Conservation (phyloP, 2,797 vertebrate species). For the Pristis pectinata region DNA sequence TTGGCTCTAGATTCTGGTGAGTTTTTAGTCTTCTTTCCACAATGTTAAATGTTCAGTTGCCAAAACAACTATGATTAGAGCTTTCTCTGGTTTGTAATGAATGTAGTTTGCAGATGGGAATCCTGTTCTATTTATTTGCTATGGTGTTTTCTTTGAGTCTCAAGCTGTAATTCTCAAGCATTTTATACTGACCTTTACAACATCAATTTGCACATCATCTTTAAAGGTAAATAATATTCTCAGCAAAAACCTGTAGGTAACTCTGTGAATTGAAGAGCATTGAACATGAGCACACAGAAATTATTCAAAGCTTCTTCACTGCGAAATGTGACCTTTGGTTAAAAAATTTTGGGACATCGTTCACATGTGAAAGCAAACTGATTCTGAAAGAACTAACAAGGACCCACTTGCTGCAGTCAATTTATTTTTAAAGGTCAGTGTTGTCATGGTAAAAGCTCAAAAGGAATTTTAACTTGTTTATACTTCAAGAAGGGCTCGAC, state of each 20-base stretch:
- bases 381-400: neutral
- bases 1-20: slow-evolving; percentile 10
- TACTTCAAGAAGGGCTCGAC: neutral
- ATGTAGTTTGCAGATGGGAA: neutral
- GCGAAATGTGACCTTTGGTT: neutral
- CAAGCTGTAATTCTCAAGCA: neutral
- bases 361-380: neutral
- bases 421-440: slow-evolving; percentile 30
- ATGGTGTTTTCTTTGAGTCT: neutral
- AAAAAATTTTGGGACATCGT: neutral
- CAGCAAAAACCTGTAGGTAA: neutral
- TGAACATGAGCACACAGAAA: neutral
- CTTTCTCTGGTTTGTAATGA: neutral
- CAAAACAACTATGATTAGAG: neutral
- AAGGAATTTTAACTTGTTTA: slow-evolving; percentile 25
- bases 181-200: neutral
- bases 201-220: neutral
- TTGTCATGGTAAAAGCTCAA: slow-evolving; percentile 14
- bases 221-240: neutral
- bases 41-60: neutral
- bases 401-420: slow-evolving; percentile 10
- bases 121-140: neutral
- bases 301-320: neutral
- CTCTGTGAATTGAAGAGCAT: neutral
- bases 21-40: neutral